Base-by-base conservation (phyloP, 2,113 vertebrate species). In the Oryzias curvinotus region DNA sequence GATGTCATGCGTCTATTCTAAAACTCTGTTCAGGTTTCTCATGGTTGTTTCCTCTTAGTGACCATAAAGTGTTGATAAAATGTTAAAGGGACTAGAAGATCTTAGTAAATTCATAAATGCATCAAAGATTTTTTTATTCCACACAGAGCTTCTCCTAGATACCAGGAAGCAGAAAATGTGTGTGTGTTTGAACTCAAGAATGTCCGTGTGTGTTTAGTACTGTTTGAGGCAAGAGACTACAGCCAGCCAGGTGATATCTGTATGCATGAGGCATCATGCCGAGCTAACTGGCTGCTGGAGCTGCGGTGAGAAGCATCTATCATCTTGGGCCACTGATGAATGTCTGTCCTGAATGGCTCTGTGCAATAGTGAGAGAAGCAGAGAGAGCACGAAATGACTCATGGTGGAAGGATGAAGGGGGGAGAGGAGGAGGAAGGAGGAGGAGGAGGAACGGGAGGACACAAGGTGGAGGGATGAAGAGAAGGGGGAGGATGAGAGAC, bases 261-360 rank as follows among this genome's bases (percentile, higher is more conserved):
- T 87, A 89, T 88, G 86, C 88, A 85, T 68, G 63, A 81, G 77
- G 77, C 80, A 65, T 82, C 87, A 75, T 75, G 73, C 25, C 14
- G 13, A 65, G 78, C 78, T 89, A 88, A 89, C 75, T 78, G 85
- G 86, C 80, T 85, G 83, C 86, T 81, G 74, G 71, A 75, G 81
- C 77, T 56, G 69, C 62, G 82, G 71, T 78, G 81, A 86, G 84
- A 82, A 84, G 84, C 88, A 89, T 88, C 88, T 80, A 87, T 88
- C 88, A 84, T 88, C 81, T 83, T 56, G 76, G 78, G 68, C 74
- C 68, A 42, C 76, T 84, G 88, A 89, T 89, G 83, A 88, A 87
- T 87, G 86, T 88, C 81, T 84, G 81, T 87, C 84, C 81, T 85
- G 80, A 85, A 82, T 83, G 83, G 75, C 73, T 88, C 70, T 76